phyloP scores from a whole-genome alignment of 2,797 vertebrate genomes.

The Caiman crocodilus region DNA sequence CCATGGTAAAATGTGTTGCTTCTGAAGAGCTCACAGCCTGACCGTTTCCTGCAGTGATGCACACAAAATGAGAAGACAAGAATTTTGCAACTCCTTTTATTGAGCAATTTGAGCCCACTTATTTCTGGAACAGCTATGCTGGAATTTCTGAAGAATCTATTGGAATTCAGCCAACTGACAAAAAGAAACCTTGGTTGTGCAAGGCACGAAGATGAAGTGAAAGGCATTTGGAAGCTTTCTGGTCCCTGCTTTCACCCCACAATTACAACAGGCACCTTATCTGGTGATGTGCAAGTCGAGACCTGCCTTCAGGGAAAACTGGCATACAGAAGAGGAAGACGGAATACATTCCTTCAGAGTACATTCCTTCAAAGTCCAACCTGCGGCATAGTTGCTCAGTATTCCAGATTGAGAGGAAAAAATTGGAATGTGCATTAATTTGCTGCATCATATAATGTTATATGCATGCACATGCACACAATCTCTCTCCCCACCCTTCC shows the following conservation, averaged over 20 bases:
- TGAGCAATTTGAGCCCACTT: background rate
- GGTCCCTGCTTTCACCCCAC: background rate
- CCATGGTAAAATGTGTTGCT: constrained; percentile 11
- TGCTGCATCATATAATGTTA: no score
- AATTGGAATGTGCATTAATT: no score
- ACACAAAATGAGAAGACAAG: background rate
- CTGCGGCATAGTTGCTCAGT: background rate
- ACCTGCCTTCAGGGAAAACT: background rate
- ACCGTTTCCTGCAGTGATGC: background rate
- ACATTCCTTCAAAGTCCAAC: background rate
- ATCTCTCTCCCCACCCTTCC: no score
- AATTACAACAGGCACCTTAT: background rate
- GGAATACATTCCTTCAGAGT: background rate
- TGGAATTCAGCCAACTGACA: background rate
- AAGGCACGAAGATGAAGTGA: background rate
- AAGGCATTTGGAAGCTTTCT: background rate
- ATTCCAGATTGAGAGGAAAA: no score
- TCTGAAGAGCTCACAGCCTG: background rate
- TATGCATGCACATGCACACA: no score
- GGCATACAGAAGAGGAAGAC: background rate
- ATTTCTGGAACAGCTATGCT: background rate
- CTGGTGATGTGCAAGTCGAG: background rate
- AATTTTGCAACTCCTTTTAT: background rate
- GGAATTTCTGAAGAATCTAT: constrained; percentile 11
- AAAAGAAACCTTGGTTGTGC: background rate